phyloP scores from a whole-genome alignment of 2,797 vertebrate genomes.

The Mallotus villosus region DNA sequence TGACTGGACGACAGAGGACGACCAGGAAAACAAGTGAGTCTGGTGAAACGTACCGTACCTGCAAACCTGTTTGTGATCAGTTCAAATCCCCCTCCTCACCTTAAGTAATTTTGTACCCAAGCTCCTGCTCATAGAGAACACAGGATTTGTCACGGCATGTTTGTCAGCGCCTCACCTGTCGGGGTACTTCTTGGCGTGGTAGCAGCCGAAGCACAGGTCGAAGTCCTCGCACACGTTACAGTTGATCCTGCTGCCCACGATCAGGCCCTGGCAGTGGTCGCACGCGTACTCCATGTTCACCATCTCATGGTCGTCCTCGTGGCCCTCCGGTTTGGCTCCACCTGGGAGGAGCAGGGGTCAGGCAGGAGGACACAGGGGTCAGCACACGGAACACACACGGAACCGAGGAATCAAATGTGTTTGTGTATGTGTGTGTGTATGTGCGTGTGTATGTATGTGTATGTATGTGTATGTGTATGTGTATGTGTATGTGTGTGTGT shows the following conservation, averaged over 20 bases:
- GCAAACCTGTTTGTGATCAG: background rate
- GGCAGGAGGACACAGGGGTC: background rate
- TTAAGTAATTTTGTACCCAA: too few species aligned
- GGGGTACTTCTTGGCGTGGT: constrained; percentile 93
- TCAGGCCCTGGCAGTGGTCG: constrained; percentile 94
- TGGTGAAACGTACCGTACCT: background rate
- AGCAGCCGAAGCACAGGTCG: constrained; percentile 96
- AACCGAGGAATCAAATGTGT: background rate
- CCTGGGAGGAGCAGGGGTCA: constrained; percentile 68
- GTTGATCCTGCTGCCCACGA: constrained; percentile 94
- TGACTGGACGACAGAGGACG: constrained; percentile 74
- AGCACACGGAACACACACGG: background rate
- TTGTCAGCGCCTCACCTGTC: constrained; percentile 79
- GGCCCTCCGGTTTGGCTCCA: constrained; percentile 95
- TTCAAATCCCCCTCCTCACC: too few species aligned
- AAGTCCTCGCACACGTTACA: constrained; percentile 97
- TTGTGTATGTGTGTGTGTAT: constrained; percentile 3
- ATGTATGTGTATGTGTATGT: too few species aligned
- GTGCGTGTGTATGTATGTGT: too few species aligned
- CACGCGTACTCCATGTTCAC: constrained; percentile 98
- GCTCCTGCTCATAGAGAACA: background rate
- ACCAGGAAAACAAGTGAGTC: background rate
- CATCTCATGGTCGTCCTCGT: constrained; percentile 96
- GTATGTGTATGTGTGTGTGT: too few species aligned
- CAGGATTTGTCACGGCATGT: background rate